Percentiles rank a stretch among this genome's conserved stretches.
Evolutionary conservation across 2,888 invertebrate genomes (phyloP).

Genomic region (Hipparchia sbordonii): DNA sequence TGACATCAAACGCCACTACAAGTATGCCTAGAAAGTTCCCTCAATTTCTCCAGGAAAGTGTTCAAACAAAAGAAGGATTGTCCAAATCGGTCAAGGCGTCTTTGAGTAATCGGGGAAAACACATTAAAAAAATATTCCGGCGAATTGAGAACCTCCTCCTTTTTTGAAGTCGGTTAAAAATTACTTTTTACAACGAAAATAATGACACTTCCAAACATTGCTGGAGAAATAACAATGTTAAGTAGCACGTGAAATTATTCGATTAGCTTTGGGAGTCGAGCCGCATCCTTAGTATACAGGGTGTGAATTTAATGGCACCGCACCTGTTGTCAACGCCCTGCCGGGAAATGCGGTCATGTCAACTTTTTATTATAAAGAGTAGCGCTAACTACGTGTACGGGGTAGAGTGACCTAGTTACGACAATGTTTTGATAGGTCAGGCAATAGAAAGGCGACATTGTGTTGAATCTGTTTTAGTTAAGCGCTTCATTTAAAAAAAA

Average conservation of each 20-base stretch:
- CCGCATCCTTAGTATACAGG: conserved; percentile 21
- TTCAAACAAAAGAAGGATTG: too few relatives aligned
- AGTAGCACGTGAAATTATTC: neutral
- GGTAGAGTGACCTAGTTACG: conserved; percentile 18
- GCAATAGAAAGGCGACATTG: neutral
- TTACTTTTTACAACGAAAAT: too few relatives aligned
- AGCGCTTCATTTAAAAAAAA: too few relatives aligned
- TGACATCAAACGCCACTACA: too few relatives aligned
- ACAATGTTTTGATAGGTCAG: neutral
- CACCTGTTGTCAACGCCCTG: conserved; percentile 29
- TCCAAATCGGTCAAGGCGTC: too few relatives aligned
- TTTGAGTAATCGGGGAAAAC: too few relatives aligned
- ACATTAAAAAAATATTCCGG: too few relatives aligned
- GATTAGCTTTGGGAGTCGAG: conserved; percentile 12
- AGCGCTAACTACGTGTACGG: conserved; percentile 9
- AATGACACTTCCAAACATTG: too few relatives aligned
- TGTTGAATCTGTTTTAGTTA: neutral
- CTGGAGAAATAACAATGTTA: neutral
- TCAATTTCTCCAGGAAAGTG: too few relatives aligned
- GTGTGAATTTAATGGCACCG: conserved; percentile 33
- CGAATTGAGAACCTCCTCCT: too few relatives aligned
- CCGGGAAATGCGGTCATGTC: conserved; percentile 26
- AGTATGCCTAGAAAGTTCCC: too few relatives aligned
- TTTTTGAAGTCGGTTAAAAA: too few relatives aligned
- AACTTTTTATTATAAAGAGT: conserved; percentile 22